Percentiles rank a stretch among this genome's conserved stretches.
Conservation (phyloP, 2,888 invertebrate genomes). For the Yponomeuta evonymella region DNA sequence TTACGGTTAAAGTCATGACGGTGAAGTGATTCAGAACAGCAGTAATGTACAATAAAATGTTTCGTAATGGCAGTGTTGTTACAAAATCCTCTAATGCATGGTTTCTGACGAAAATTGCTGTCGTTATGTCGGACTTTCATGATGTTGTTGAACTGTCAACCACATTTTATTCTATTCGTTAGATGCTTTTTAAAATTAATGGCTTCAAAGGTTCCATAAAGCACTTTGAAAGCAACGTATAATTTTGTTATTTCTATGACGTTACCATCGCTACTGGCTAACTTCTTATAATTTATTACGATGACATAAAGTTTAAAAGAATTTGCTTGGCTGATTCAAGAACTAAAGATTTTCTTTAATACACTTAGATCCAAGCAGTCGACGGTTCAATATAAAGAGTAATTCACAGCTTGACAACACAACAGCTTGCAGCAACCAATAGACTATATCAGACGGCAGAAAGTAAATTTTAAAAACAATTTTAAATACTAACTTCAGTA, state of each 20-base stretch:
- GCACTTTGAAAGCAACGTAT: not conserved
- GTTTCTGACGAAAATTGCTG: not conserved
- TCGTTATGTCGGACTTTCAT: not conserved
- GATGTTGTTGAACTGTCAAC: not conserved
- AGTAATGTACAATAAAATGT: constrained; percentile 1
- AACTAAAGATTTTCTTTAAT: constrained; percentile 41
- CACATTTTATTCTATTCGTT: not conserved
- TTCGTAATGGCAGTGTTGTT: not conserved
- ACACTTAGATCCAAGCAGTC: no score
- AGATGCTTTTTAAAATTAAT: not conserved
- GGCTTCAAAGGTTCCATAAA: not conserved
- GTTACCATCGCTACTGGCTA: not conserved
- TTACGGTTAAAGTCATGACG: not conserved
- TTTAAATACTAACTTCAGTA: no score
- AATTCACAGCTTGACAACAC: no score
- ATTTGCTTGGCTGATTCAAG: constrained; percentile 17
- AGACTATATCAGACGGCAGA: no score
- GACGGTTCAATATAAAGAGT: no score
- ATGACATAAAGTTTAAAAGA: constrained; percentile 32
- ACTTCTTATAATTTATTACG: constrained; percentile 32
- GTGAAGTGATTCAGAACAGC: not conserved
- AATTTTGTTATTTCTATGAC: constrained; percentile 1
- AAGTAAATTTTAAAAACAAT: no score
- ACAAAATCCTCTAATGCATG: not conserved
- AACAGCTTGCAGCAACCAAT: no score